A percentile compares a stretch with the other conserved stretches of the same genome.
Conservation (phyloP, 2,888 invertebrate species). For the Idaea aversata region DNA sequence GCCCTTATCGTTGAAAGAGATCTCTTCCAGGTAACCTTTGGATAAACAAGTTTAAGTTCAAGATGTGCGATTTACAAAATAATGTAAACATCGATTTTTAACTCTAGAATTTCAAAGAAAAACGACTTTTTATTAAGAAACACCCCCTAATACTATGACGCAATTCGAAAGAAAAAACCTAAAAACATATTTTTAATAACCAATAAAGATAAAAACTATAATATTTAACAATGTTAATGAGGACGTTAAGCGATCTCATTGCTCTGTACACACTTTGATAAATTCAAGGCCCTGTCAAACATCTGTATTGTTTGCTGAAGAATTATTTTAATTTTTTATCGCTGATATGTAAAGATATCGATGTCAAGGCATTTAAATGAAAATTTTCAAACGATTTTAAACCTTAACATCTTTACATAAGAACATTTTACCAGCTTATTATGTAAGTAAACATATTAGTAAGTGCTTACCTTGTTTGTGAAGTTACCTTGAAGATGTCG, state of each 20-base stretch:
- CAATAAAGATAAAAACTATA: conserved; percentile 1
- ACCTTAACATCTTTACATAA: conserved; percentile 26
- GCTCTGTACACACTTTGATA: conserved; percentile 36
- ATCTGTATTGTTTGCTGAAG: conserved; percentile 49
- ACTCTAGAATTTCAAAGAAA: too few species aligned
- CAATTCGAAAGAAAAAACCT: background rate
- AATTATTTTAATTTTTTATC: conserved; percentile 33
- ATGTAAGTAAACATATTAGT: background rate
- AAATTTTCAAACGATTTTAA: conserved; percentile 24
- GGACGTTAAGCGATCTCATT: background rate
- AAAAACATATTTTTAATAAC: background rate
- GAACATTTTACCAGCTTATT: background rate
- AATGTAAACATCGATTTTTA: too few species aligned
- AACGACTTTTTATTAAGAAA: too few species aligned
- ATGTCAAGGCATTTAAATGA: conserved; percentile 47
- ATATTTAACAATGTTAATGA: background rate
- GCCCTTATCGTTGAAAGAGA: too few species aligned
- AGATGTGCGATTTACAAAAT: too few species aligned
- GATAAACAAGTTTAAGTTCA: too few species aligned
- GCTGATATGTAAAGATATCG: conserved; percentile 47
- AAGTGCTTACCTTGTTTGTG: background rate
- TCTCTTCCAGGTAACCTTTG: too few species aligned
- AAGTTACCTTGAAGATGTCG: conserved; percentile 23
- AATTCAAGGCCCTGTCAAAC: conserved; percentile 47
- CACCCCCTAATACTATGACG: background rate